These are phyloP conservation scores for Alouatta palliata DNA, from an alignment of 2,113 vertebrate genomes.

Conservation along the genomic window DNA sequence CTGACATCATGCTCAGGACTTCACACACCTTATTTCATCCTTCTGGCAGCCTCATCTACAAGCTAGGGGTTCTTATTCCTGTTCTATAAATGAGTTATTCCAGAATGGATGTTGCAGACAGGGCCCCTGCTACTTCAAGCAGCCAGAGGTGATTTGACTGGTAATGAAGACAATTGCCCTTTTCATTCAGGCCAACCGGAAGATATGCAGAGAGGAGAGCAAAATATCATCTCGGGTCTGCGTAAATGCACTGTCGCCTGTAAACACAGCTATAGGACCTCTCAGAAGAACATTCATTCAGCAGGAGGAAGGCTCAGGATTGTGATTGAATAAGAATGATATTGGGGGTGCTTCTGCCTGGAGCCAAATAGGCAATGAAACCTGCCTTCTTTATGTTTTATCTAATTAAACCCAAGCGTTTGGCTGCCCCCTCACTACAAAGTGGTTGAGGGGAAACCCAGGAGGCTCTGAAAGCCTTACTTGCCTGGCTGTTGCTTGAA, in stretches of 20 bases:
- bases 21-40: not conserved
- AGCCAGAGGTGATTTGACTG: not conserved
- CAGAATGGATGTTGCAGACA: fast-evolving
- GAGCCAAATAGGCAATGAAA: not conserved
- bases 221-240: not conserved
- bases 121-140: not conserved
- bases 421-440: not conserved
- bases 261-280: not conserved
- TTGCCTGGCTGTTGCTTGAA: fast-evolving
- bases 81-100: not conserved
- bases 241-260: not conserved
- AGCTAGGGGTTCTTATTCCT: not conserved
- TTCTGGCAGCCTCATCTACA: not conserved
- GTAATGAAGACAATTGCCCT: not conserved
- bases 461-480: not conserved
- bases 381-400: not conserved
- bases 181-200: not conserved
- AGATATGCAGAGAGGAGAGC: not conserved
- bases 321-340: not conserved
- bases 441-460: not conserved
- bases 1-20: not conserved
- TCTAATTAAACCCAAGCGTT: not conserved
- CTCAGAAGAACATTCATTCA: not conserved
- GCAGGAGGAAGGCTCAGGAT: not conserved
- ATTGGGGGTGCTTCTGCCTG: not conserved